Evolutionary conservation across 2,888 invertebrate genomes (phyloP).

Genomic region (Phrixothrix hirtus): DNA sequence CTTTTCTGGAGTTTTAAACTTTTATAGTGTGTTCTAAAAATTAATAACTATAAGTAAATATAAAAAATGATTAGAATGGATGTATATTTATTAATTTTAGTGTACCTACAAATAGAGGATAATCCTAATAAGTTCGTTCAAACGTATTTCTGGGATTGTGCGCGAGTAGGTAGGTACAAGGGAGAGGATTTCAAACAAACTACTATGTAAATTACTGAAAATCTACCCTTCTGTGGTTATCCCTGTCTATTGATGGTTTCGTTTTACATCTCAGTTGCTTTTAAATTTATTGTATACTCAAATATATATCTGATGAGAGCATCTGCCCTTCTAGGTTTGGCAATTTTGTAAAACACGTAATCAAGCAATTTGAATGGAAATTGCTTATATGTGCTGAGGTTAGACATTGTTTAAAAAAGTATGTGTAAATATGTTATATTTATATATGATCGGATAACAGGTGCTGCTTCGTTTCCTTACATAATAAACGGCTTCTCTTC

Average conservation of each 20-base stretch:
- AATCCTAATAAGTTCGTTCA: constrained; percentile 21
- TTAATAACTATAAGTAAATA: too few relatives aligned
- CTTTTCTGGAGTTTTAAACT: background rate
- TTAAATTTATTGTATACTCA: constrained; percentile 5
- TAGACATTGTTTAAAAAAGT: background rate
- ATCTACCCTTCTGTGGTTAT: constrained; percentile 18
- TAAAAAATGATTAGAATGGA: too few relatives aligned
- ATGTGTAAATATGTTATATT: background rate
- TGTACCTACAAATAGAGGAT: constrained; percentile 19
- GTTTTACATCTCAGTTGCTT: constrained; percentile 16
- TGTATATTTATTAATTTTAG: too few relatives aligned
- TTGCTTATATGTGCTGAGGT: background rate
- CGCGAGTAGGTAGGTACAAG: constrained; percentile 10
- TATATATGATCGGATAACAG: background rate
- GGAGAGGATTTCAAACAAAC: constrained; percentile 23
- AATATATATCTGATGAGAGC: constrained; percentile 4
- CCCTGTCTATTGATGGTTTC: constrained; percentile 16
- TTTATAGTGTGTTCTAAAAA: too few relatives aligned
- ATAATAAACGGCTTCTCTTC: too few relatives aligned
- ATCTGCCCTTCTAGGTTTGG: background rate
- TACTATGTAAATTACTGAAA: constrained; percentile 28
- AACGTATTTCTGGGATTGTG: constrained; percentile 8
- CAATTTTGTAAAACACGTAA: background rate
- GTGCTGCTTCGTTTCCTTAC: too few relatives aligned
- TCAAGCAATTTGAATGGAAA: background rate